phyloP scores from a whole-genome alignment of 1,140 invertebrate species.

The Danaus plexippus region DNA sequence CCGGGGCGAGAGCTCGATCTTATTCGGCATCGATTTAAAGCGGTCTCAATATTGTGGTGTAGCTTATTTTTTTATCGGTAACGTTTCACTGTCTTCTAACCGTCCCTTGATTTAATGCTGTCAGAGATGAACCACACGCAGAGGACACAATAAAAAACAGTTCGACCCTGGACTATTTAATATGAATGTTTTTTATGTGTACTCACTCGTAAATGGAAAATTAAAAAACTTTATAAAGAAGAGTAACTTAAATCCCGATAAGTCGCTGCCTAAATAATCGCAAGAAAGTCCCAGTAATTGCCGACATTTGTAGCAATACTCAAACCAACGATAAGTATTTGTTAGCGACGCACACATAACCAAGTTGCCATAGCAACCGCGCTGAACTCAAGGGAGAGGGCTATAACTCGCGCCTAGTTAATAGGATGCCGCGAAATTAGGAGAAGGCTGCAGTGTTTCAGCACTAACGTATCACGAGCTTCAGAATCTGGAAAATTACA shows the following conservation, averaged over 20 bases:
- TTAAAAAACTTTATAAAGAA: background rate
- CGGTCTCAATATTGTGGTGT: slow-evolving; percentile 35
- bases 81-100: too few relatives aligned
- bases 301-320: slow-evolving; percentile 32
- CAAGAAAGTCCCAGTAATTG: slow-evolving; percentile 45
- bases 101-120: too few relatives aligned
- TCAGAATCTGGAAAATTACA: slow-evolving; percentile 52
- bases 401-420: slow-evolving; percentile 57
- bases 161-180: too few relatives aligned
- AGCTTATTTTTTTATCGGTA: slow-evolving; percentile 8
- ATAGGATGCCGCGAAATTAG: slow-evolving; percentile 61
- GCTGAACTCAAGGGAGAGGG: slow-evolving; percentile 42
- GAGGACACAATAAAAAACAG: too few relatives aligned
- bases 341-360: slow-evolving; percentile 31
- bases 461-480: slow-evolving; percentile 51
- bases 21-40: slow-evolving; percentile 26
- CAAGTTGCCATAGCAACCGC: slow-evolving; percentile 35
- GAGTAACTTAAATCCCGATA: slow-evolving; percentile 3
- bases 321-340: slow-evolving; percentile 34
- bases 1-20: slow-evolving; percentile 34
- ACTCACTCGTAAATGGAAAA: background rate
- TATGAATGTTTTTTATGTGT: background rate
- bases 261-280: slow-evolving; percentile 50
- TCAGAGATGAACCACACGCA: too few relatives aligned
- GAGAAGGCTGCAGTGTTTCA: slow-evolving; percentile 43